Percentiles rank a stretch among this genome's conserved stretches.
phyloP scores from a whole-genome alignment of 2,888 invertebrate species.

The Neoscelio sp. region DNA sequence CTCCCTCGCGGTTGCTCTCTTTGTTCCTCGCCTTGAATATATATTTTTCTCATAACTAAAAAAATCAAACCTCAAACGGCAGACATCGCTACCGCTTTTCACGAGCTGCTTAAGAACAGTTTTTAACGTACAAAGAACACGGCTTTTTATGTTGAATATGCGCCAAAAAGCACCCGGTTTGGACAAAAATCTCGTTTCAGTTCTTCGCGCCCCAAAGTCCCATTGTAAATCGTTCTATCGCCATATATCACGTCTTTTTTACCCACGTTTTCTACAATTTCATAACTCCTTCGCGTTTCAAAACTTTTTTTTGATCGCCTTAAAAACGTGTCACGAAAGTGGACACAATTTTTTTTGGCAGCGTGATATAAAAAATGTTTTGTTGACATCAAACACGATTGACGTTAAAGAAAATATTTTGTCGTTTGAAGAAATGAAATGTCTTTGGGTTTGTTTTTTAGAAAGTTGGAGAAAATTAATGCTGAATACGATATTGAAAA shows the following conservation, averaged over 20 bases:
- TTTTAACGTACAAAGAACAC: neutral
- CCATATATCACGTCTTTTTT: conserved; percentile 18
- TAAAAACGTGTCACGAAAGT: neutral
- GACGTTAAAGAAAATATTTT: too few species aligned
- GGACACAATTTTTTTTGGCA: neutral
- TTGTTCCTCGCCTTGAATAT: conserved; percentile 5
- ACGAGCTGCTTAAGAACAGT: conserved; percentile 8
- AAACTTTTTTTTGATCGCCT: neutral
- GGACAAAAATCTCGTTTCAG: neutral
- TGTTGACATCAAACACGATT: too few species aligned
- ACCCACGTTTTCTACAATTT: neutral
- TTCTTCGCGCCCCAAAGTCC: neutral
- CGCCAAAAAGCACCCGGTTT: neutral
- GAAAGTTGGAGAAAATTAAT: too few species aligned
- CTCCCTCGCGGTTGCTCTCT: conserved; percentile 31
- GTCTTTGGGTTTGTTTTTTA: too few species aligned
- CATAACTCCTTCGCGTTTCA: conserved; percentile 1
- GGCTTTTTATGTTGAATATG: too few species aligned
- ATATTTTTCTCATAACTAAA: conserved; percentile 22
- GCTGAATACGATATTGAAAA: too few species aligned
- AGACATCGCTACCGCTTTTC: conserved; percentile 1
- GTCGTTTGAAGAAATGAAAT: too few species aligned
- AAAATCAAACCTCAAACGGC: conserved; percentile 37
- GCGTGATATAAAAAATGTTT: conserved; percentile 12
- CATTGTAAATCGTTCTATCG: neutral